Percentiles rank a stretch among this genome's conserved stretches.
Conservation (phyloP, 2,888 invertebrate species). For the Actias luna region DNA sequence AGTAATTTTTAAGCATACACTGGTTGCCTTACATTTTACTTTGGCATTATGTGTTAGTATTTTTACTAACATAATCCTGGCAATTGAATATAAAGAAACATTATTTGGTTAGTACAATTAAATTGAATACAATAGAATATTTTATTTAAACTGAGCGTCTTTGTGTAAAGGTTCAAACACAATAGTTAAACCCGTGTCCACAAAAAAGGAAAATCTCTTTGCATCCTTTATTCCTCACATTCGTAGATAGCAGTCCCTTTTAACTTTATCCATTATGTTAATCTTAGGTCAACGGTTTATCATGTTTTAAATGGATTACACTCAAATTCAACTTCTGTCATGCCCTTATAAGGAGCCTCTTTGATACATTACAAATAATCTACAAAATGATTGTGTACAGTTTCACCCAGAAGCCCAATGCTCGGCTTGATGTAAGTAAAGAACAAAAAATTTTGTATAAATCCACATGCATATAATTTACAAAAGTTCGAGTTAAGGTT, state of each 20-base stretch:
- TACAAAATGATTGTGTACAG: constrained; percentile 19
- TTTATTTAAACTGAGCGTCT: constrained; percentile 47
- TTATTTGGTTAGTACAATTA: not conserved
- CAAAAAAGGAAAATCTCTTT: constrained; percentile 60
- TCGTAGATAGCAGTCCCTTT: constrained; percentile 65
- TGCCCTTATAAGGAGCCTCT: constrained; percentile 39
- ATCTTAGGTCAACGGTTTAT: constrained; percentile 66
- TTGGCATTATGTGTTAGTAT: no score
- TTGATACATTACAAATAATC: constrained; percentile 40
- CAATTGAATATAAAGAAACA: not conserved
- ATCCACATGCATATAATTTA: not conserved
- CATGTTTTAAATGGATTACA: constrained; percentile 61
- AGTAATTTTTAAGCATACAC: no score
- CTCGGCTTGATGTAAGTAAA: not conserved
- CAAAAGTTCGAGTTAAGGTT: not conserved
- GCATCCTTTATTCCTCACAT: constrained; percentile 55
- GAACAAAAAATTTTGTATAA: constrained; percentile 2
- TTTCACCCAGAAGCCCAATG: constrained; percentile 9
- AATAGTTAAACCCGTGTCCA: constrained; percentile 61
- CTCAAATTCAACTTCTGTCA: constrained; percentile 51
- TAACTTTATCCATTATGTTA: constrained; percentile 69
- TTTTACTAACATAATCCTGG: no score
- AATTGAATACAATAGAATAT: constrained; percentile 23
- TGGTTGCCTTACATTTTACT: no score
- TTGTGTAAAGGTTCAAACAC: constrained; percentile 52